Base-by-base conservation (phyloP, 2,113 vertebrate species). In the Gobiocypris rarus region DNA sequence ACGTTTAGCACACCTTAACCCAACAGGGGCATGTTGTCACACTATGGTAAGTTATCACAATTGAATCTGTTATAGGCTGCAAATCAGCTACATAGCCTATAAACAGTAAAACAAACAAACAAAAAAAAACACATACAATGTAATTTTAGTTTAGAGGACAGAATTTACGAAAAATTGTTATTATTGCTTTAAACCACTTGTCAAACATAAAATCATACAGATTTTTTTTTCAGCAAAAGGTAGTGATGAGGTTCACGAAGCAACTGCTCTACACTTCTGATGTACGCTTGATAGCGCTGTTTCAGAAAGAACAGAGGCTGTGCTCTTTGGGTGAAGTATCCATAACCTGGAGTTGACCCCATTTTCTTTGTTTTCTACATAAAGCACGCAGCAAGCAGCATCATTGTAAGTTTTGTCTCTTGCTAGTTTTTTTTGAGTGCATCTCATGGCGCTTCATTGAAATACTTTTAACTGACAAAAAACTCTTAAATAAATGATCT, bases 331-430 rank as follows among this genome's bases (percentile, higher is more conserved):
- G 9, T 50, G 43, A 13, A 78, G n/a, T 43, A 38, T 76, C 19
- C 22, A 43, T 63, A 80, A 80, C 59, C 77, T 65, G 14, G 41
- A 80, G 5, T 45, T 80, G 41, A 80, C 59, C 58, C 41, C 76
- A 63, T 61, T 59, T 58, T 77, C 65, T 22, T 65, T 9, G 14
- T 41, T 70, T 38, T 52, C 2, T 13, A 22, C 14, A 58, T n/a
- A 24, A 41, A 58, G 10, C 52, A 58, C 54, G 2, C 28, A 34
- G 38, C 28, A 38, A 59, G 75, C 75, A 59, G 26, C 75, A 28
- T 38, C 52, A 41, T 34, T 11, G 2, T 26, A 10, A 11, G 2
- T 43, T 78, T 26, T 5, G 54, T 59, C n/a, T 24, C 13, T 17
- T 41, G 48, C 26, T 34, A 15, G 34, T 19, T 71, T 71, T 15